Conservation (phyloP, 2,797 vertebrate species). For the Typhlichthys subterraneus region DNA sequence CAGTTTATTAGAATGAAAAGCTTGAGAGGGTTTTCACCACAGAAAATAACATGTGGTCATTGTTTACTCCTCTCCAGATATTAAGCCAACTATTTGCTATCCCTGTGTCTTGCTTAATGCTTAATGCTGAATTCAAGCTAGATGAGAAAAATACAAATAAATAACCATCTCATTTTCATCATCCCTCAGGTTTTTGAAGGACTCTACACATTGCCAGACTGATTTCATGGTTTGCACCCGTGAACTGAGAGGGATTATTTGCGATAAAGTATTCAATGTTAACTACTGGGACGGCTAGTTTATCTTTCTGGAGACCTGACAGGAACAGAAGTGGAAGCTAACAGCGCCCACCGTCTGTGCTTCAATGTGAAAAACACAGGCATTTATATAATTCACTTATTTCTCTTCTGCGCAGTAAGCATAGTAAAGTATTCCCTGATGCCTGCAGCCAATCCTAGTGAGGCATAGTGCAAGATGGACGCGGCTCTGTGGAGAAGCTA, state of each 20-base stretch:
- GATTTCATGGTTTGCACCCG: constrained; percentile 17
- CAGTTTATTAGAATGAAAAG: constrained; percentile 16
- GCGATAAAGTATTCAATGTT: too few species aligned
- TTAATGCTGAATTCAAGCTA: background rate
- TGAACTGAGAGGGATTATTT: too few species aligned
- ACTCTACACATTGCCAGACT: constrained; percentile 1
- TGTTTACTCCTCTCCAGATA: constrained; percentile 34
- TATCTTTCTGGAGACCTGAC: too few species aligned
- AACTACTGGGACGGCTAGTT: too few species aligned
- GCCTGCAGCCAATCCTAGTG: constrained; percentile 41
- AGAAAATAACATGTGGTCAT: constrained; percentile 28
- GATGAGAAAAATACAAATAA: constrained; percentile 18
- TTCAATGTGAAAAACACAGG: constrained; percentile 29
- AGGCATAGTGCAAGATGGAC: constrained; percentile 9
- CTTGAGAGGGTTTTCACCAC: constrained; percentile 43
- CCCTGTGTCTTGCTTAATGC: constrained; percentile 24
- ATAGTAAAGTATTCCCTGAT: constrained; percentile 7
- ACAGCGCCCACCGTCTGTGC: too few species aligned
- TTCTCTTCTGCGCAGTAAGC: constrained; percentile 20
- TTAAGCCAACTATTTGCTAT: constrained; percentile 36
- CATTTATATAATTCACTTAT: constrained; percentile 10
- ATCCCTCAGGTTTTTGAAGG: too few species aligned
- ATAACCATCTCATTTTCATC: too few species aligned
- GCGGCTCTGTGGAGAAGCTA: background rate
- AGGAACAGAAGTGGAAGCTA: too few species aligned